Percentiles rank a stretch among this genome's conserved stretches.
Evolutionary conservation across 1,140 invertebrate genomes (phyloP).

Genomic region (Matsumurasca onukii): DNA sequence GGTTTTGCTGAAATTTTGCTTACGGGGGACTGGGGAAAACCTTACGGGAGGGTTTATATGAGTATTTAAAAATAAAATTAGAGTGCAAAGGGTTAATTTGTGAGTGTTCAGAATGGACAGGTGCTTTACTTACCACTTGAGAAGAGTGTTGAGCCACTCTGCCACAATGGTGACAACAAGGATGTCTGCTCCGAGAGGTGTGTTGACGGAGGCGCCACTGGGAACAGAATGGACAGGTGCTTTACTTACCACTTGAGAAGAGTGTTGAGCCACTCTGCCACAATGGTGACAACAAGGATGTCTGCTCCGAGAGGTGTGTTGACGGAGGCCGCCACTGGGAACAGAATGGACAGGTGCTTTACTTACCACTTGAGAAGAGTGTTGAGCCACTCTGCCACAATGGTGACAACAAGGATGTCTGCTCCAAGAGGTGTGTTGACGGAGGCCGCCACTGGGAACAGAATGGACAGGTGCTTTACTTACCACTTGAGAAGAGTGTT

Average conservation of each 20-base stretch:
- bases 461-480: too few relatives aligned
- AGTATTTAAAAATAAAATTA: too few relatives aligned
- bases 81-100: too few relatives aligned
- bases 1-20: too few relatives aligned
- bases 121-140: constrained; percentile 56
- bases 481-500: too few relatives aligned
- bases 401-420: constrained; percentile 49
- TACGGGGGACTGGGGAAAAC: too few relatives aligned
- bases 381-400: constrained; percentile 55
- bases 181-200: constrained; percentile 48
- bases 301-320: constrained; percentile 49
- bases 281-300: constrained; percentile 49
- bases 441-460: constrained; percentile 52
- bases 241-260: constrained; percentile 55
- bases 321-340: constrained; percentile 51
- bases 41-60: too few relatives aligned
- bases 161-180: constrained; percentile 50
- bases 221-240: constrained; percentile 53
- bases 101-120: too few relatives aligned
- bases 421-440: constrained; percentile 49
- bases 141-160: constrained; percentile 55
- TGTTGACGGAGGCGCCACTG: constrained; percentile 51
- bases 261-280: constrained; percentile 55
- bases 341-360: constrained; percentile 52
- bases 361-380: constrained; percentile 54